A percentile compares a stretch with the other conserved stretches of the same genome.
Conservation (phyloP, 2,888 invertebrate species). For the Rhodophaea formosa region DNA sequence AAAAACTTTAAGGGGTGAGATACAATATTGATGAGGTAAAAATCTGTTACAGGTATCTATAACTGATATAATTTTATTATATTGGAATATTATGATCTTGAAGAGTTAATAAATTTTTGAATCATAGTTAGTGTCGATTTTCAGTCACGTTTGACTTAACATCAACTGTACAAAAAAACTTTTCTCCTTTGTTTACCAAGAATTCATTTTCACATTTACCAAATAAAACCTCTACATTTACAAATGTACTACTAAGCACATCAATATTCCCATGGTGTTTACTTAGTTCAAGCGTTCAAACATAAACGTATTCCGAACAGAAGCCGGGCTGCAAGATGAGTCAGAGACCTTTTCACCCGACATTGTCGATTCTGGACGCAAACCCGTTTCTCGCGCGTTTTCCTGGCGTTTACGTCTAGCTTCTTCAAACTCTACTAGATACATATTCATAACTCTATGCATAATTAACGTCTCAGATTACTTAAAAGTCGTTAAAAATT, state of each 20-base stretch:
- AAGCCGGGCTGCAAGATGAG: slow-evolving; percentile 68
- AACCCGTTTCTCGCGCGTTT: slow-evolving; percentile 58
- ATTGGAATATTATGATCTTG: too few species aligned
- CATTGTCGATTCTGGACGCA: slow-evolving; percentile 70
- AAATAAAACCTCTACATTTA: too few species aligned
- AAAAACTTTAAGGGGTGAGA: too few species aligned
- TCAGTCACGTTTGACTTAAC: too few species aligned
- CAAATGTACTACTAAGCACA: slow-evolving; percentile 20
- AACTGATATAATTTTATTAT: too few species aligned
- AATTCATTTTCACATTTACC: too few species aligned
- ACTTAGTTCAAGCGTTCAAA: slow-evolving; percentile 50
- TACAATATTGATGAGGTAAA: too few species aligned
- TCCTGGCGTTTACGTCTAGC: slow-evolving; percentile 51
- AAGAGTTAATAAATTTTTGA: too few species aligned
- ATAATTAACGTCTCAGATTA: slow-evolving; percentile 32
- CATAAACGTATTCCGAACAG: slow-evolving; percentile 72
- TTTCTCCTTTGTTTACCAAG: too few species aligned
- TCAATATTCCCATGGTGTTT: slow-evolving; percentile 42
- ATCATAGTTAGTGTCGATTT: too few species aligned
- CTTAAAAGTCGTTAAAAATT: not conserved
- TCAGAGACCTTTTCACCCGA: slow-evolving; percentile 71
- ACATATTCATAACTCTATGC: slow-evolving; percentile 57
- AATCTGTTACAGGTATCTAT: too few species aligned
- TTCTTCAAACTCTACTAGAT: slow-evolving; percentile 37
- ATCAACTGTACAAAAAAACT: too few species aligned